Conservation (phyloP, 2,797 vertebrate species). For the Gymnopithys bicolor region DNA sequence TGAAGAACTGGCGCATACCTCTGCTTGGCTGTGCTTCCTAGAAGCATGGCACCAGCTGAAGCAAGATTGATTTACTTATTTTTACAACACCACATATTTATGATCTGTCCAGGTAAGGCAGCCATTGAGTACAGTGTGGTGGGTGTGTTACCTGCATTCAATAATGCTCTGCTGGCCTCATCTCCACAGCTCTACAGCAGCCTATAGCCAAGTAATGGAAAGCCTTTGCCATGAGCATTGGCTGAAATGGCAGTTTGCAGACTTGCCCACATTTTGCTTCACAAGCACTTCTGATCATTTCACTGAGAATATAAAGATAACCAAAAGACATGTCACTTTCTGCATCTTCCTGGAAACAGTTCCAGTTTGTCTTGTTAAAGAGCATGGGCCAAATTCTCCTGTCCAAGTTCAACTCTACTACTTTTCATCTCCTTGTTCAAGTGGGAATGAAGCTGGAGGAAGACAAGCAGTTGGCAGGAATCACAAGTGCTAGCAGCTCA, state of each 20-base stretch:
- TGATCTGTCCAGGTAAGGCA: neutral
- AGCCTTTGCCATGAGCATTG: neutral
- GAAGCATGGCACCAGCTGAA: neutral
- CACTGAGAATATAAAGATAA: neutral
- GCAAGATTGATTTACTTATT: neutral
- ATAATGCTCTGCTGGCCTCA: neutral
- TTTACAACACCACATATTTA: neutral
- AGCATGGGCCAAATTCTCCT: neutral
- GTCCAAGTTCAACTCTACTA: neutral
- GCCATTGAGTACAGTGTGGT: neutral
- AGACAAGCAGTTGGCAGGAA: conserved; percentile 12
- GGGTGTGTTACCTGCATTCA: neutral
- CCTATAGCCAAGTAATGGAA: neutral
- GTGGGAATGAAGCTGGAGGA: neutral
- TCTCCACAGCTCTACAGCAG: neutral
- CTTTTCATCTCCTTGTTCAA: conserved; percentile 31
- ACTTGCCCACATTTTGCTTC: neutral
- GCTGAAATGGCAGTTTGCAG: neutral
- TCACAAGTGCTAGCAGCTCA: neutral
- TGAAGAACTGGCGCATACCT: neutral
- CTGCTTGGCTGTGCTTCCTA: neutral
- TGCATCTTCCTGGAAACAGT: neutral
- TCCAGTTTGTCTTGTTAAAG: neutral
- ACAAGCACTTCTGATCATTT: neutral
- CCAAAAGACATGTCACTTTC: neutral